Conservation (phyloP, 2,113 vertebrate genomes). For the Callipepla squamata region DNA sequence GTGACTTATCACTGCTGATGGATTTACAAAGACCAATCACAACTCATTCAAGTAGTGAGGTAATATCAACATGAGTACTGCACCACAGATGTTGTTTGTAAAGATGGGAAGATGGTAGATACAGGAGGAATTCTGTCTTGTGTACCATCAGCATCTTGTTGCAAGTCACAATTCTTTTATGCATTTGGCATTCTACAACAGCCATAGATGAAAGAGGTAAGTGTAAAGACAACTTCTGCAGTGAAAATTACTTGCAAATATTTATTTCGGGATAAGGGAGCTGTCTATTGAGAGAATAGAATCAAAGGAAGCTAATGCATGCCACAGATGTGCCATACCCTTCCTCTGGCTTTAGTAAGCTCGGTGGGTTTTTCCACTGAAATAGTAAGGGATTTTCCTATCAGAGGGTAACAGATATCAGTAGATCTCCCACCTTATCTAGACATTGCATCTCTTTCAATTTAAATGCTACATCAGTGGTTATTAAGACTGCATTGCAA, state of each 20-base stretch:
- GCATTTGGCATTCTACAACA: neutral
- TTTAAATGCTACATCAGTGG: constrained; percentile 53
- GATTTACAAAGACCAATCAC: neutral
- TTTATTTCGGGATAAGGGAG: constrained; percentile 5
- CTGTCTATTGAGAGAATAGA: constrained; percentile 13
- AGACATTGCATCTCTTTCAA: constrained; percentile 56
- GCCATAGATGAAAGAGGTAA: neutral
- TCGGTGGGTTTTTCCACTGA: constrained; percentile 56
- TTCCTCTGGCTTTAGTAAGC: constrained; percentile 39
- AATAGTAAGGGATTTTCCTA: constrained; percentile 60
- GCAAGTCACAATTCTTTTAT: neutral
- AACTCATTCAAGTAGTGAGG: neutral
- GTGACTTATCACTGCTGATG: neutral
- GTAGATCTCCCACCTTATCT: constrained; percentile 64
- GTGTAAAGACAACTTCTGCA: neutral
- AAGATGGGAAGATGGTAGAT: neutral
- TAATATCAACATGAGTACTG: neutral
- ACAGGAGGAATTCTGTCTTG: neutral
- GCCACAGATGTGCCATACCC: constrained; percentile 39
- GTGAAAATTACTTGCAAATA: neutral
- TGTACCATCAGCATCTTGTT: neutral
- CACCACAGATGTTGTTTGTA: neutral
- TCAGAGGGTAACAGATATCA: constrained; percentile 44
- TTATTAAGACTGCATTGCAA: constrained; percentile 39
- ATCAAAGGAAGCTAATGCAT: constrained; percentile 51